A percentile compares a stretch with the other conserved stretches of the same genome.
Evolutionary conservation across 2,797 vertebrate genomes (phyloP).

Genomic region (Eulemur albifrons): DNA sequence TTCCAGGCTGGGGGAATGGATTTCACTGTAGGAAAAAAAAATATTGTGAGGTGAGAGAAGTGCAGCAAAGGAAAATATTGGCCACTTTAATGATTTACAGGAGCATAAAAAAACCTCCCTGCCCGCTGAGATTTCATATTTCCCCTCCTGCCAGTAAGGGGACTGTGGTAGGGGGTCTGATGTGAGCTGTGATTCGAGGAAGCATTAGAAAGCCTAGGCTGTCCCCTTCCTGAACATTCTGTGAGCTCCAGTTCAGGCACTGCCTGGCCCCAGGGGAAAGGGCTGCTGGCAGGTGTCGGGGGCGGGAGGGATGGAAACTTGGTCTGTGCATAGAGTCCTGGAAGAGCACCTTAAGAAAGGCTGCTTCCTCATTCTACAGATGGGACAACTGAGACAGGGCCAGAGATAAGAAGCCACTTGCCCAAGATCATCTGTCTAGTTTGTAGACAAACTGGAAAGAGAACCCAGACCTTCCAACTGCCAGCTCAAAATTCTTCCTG

Average conservation of each 20-base stretch:
- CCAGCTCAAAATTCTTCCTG: neutral
- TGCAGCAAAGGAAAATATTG: constrained; percentile 84
- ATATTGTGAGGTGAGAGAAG: constrained; percentile 80
- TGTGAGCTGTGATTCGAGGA: neutral
- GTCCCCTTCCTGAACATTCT: neutral
- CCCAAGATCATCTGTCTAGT: neutral
- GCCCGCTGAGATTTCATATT: constrained; percentile 69
- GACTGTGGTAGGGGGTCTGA: neutral
- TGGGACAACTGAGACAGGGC: neutral
- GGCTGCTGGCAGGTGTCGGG: neutral
- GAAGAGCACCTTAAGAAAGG: neutral
- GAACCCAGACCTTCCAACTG: neutral
- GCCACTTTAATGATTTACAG: constrained; percentile 84
- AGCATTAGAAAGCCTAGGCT: neutral
- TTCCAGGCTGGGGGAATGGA: constrained; percentile 85
- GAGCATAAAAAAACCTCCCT: constrained; percentile 79
- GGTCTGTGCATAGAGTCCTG: neutral
- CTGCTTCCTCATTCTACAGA: neutral
- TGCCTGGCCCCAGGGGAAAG: neutral
- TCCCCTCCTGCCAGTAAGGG: constrained; percentile 38
- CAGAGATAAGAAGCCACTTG: neutral
- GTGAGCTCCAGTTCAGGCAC: neutral
- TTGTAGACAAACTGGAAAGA: neutral
- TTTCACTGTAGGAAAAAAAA: constrained; percentile 84
- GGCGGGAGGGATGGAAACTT: neutral